Base-by-base conservation (phyloP, 2,888 invertebrate genomes). In the Amphiduros pacificus region DNA sequence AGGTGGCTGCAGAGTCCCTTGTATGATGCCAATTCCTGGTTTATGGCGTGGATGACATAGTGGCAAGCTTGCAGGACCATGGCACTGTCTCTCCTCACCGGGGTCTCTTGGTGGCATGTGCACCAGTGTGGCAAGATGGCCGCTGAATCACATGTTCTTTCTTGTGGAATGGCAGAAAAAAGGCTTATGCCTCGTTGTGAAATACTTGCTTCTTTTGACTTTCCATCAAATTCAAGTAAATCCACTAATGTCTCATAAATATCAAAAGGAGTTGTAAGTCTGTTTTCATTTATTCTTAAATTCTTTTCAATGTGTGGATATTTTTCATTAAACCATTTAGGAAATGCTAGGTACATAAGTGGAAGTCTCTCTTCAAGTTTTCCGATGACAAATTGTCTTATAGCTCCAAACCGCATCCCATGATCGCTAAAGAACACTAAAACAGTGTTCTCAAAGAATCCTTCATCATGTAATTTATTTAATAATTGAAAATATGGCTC, bases 41-140 rank as follows among this genome's bases (percentile, higher is more conserved):
- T 93, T 41, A 94, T 85, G 65, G 88, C 84, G 5, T 82, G 77
- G 0, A 93, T 86, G 28, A 91, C 82, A 68, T 86, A 87, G 0
- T 83, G 76, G 0, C 89, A 73, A 29, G 88, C 88, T 44, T 87
- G 84, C 5, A 83, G 77, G 0, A 90, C 89, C 9, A 82, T 77
- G 0, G 80, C 71, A 68, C 88, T 86, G 31, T 86, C 84, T 0
- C 83, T 82, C 0, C 85, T 77, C 22, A 91, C 76, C 67, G 87
- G 86, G 55, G 83, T 83, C 57, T 88, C 88, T 62, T 87, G 87
- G 74, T 92, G 90, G 71, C 95, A 95, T 26, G 92, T 91, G 80
- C 95, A 95, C 90, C 91, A 95, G 78, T 93, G 91, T 28, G 89
- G 88, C 0, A 89, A 88, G 62, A 96, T 92, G 1, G 86, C 88